Conservation (phyloP, 2,797 vertebrate genomes). For the Muscicapa comitata region DNA sequence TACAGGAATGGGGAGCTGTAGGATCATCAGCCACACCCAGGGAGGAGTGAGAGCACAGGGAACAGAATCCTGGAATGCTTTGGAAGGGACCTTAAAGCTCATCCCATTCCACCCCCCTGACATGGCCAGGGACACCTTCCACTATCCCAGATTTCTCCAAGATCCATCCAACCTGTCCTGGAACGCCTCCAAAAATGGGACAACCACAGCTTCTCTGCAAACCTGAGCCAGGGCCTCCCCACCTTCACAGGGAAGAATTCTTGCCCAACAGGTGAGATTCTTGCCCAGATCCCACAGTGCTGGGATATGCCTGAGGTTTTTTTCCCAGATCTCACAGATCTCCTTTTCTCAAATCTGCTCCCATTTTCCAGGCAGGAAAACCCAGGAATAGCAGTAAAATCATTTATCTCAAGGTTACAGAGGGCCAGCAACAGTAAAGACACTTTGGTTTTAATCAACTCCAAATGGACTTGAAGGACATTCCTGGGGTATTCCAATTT, state of each 20-base stretch:
- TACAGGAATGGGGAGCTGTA: neutral
- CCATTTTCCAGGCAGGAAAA: neutral
- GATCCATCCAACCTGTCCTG: neutral
- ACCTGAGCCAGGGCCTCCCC: neutral
- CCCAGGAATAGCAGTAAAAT: neutral
- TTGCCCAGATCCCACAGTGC: rapidly evolving
- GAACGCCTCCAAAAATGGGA: rapidly evolving
- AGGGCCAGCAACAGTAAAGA: neutral
- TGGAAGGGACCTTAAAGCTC: neutral
- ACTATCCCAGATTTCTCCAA: neutral
- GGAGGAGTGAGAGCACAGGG: neutral
- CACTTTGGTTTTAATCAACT: neutral
- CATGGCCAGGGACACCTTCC: neutral
- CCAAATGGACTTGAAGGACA: neutral
- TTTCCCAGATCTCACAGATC: rapidly evolving
- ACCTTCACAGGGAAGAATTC: neutral
- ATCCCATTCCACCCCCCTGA: neutral
- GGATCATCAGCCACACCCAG: neutral
- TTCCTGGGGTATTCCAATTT: neutral
- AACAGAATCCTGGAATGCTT: neutral
- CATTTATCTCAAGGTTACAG: neutral
- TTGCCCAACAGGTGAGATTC: neutral
- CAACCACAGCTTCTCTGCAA: neutral
- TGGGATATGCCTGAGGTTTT: neutral
- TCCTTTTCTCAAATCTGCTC: neutral